phyloP scores from a whole-genome alignment of 2,888 invertebrate genomes.

The Galerucella pusilla region DNA sequence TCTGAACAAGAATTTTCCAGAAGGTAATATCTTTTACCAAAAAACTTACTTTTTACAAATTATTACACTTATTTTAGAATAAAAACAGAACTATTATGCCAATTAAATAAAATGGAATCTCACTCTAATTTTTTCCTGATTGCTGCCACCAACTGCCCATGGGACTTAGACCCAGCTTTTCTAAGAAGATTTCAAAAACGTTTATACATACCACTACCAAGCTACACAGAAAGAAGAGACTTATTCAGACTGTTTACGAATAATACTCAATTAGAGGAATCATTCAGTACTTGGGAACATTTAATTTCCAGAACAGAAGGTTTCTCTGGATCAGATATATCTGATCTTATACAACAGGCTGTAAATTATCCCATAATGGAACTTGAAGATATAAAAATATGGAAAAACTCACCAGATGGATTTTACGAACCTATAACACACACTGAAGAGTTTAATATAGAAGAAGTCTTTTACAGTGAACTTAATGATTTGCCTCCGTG shows the following conservation, averaged over 20 bases:
- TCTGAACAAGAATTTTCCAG: conserved; percentile 68
- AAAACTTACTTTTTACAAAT: not conserved
- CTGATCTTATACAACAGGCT: conserved; percentile 61
- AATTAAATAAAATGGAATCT: conserved; percentile 64
- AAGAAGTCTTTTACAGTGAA: conserved; percentile 45
- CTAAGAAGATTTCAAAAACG: conserved; percentile 69
- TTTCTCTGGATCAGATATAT: conserved; percentile 70
- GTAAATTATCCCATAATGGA: conserved; percentile 65
- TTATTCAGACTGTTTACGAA: conserved; percentile 56
- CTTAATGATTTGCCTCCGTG: conserved; percentile 54
- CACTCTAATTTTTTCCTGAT: conserved; percentile 63
- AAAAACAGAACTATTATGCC: conserved; percentile 70
- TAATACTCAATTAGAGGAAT: conserved; percentile 49
- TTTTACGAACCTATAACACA: conserved; percentile 51
- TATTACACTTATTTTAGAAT: conserved; percentile 58
- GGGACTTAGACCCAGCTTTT: conserved; percentile 72
- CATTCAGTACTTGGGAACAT: conserved; percentile 41
- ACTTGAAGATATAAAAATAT: conserved; percentile 62
- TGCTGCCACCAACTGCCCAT: conserved; percentile 73
- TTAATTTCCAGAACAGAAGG: conserved; percentile 66
- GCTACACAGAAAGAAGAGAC: conserved; percentile 54
- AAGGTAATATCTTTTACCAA: conserved; percentile 53
- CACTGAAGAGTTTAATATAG: conserved; percentile 42
- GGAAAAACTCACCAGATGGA: conserved; percentile 57
- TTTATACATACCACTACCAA: conserved; percentile 69